These are phyloP conservation scores for Trichonephila clavata DNA, from an alignment of 1,140 invertebrate genomes.

Conservation along the genomic window DNA sequence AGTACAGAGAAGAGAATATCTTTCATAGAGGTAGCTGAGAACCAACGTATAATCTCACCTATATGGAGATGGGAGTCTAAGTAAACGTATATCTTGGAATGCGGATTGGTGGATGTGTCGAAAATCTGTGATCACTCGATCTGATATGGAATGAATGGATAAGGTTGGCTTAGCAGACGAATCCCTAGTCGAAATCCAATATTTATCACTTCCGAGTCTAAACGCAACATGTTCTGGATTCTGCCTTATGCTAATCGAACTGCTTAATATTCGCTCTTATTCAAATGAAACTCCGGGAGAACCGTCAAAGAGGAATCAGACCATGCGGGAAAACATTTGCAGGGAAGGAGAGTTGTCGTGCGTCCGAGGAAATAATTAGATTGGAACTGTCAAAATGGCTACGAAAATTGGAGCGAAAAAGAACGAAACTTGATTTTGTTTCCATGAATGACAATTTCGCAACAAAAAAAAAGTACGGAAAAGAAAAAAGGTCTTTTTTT, in stretches of 20 bases:
- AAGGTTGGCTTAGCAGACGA: not conserved
- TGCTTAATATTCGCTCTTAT: conserved; percentile 42
- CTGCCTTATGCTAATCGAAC: conserved; percentile 27
- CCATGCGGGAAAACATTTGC: not conserved
- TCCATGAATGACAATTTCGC: conserved; percentile 2
- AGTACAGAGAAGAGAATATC: not conserved
- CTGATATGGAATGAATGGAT: conserved; percentile 3
- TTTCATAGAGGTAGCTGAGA: not conserved
- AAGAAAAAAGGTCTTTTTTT: not conserved
- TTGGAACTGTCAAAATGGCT: conserved; percentile 2
- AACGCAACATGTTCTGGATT: not conserved
- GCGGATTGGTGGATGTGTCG: not conserved
- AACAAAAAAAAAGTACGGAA: not conserved
- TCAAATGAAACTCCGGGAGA: conserved; percentile 32
- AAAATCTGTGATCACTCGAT: not conserved
- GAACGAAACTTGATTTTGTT: not conserved
- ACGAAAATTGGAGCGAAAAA: conserved; percentile 5
- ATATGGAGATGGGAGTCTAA: not conserved
- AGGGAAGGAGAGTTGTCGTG: not conserved
- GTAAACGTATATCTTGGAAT: not conserved
- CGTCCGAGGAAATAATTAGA: conserved; percentile 22
- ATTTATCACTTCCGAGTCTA: conserved; percentile 23
- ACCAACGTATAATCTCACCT: not conserved
- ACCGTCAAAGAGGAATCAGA: conserved; percentile 13
- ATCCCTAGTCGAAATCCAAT: conserved; percentile 33